Evolutionary conservation across 2,113 vertebrate genomes (phyloP), one percentile per base, ranked within the genome.

Genomic region (Genyomyrus donnyi): DNA sequence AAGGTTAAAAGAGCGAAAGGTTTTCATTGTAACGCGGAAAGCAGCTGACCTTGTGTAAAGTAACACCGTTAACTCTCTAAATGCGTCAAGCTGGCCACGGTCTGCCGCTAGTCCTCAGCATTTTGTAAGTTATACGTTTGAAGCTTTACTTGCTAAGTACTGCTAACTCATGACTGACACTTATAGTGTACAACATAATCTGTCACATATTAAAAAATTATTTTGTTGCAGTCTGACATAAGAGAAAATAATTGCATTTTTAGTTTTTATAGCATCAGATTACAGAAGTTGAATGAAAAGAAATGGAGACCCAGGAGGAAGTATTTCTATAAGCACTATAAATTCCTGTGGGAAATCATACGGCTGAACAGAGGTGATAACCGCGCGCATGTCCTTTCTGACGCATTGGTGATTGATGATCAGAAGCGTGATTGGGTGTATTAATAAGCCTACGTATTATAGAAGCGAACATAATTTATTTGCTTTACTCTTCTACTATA

Each of bases 1-100:
- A 93, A 92, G 90, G 91, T 94, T 93, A 91, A 90, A 92, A 88
- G 90, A 85, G 70, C 0, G 0, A 35, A 24, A 50, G 89, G 53
- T 62, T 89, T 86, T 92, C 91, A 90, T 70, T 53, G 27, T 5
- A 77, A 89, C 31, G 31, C 50, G 48, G 17, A 56, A 87, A 56
- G 21, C 89, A 66, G 24, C 39, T 85, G 27, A 80, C 48, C 19
- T 50, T 56, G 85, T 90, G 84, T 62, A 85, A 87, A 66, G 42
- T 6, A 42, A 90, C 27, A 46, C 85, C 17, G 1, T 66, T 13
- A 15, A 31, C n/a, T 86, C 56, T 6, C 48, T 45, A 39, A 5
- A 52, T 39, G 31, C 50, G 10, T 11, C 19, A 45, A 21, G 21
- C 2, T 77, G 88, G 15, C 45, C 21, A 17, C 8, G 11, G 56